Percentiles rank a stretch among this genome's conserved stretches.
Evolutionary conservation across 2,888 invertebrate species (phyloP).

Genomic region (Erebia ligea): DNA sequence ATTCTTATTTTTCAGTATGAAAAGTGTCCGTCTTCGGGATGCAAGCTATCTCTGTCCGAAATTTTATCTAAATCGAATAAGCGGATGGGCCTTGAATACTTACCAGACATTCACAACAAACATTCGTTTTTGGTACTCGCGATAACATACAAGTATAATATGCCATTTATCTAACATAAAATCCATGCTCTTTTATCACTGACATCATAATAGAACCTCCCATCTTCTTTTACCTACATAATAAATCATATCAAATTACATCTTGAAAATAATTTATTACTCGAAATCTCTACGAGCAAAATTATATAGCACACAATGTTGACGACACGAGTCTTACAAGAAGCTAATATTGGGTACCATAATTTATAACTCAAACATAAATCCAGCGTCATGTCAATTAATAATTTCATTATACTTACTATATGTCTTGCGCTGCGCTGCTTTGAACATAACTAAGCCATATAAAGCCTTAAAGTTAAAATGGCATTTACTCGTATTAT

Average conservation of each 20-base stretch:
- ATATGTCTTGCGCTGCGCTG: slow-evolving; percentile 30
- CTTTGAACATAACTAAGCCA: slow-evolving; percentile 37
- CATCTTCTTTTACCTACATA: slow-evolving; percentile 18
- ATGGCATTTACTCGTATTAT: slow-evolving; percentile 39
- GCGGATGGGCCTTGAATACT: too few relatives aligned
- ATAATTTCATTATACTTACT: slow-evolving; percentile 29
- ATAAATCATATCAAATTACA: slow-evolving; percentile 25
- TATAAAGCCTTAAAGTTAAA: slow-evolving; percentile 40
- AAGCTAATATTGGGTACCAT: slow-evolving; percentile 26
- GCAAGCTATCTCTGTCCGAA: too few relatives aligned
- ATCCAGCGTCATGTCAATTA: slow-evolving; percentile 29
- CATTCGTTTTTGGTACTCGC: too few relatives aligned
- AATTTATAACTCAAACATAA: slow-evolving; percentile 36
- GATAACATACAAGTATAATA: too few relatives aligned
- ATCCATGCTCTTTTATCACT: neutral
- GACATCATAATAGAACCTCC: neutral
- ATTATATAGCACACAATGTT: slow-evolving; percentile 21
- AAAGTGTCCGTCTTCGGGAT: too few relatives aligned
- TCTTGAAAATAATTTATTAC: slow-evolving; percentile 24
- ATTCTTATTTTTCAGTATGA: too few relatives aligned
- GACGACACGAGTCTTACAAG: slow-evolving; percentile 17
- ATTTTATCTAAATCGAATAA: too few relatives aligned
- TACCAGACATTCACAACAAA: too few relatives aligned
- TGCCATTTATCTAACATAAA: neutral
- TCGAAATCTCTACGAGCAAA: slow-evolving; percentile 21